Evolutionary conservation across 1,140 invertebrate species (phyloP), one percentile per base, ranked within the genome.

Genomic region (Halesus radiatus): DNA sequence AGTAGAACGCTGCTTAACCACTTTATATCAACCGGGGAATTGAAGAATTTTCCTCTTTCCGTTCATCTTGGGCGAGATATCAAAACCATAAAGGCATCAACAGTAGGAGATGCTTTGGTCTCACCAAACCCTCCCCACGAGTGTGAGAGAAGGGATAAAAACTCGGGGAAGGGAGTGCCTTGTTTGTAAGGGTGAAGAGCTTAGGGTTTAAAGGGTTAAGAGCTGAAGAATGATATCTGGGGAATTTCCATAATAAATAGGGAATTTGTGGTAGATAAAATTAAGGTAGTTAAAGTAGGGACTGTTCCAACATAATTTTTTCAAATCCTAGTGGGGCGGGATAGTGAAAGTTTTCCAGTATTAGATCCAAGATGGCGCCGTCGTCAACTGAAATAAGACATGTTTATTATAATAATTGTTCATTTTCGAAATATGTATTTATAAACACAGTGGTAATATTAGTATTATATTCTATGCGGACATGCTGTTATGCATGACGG

Each of bases 231-330:
- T 1, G 58, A 60, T 20, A 10, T 22, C 13, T 20, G 5, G 20
- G 58, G 22, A 20, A 13, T 45, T 45, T 45, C 37, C 37, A 60
- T 60, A 60, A 20, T 56, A 56, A 18, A n/a, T 13, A 66, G 26
- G 20, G 23, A 22, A 22, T 45, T 6, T 26, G 62, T 45, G 62
- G 1, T 4, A n/a, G 26, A 18, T 66, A 32, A n/a, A n/a, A 7
- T 2, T 18, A 18, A 10, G 15, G 64, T 37, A 58, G 88, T 94
- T 96, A 99, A 79, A 99, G 93, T 23, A 99, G 90, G 3, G 97
- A 98, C 88, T 99, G 97, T 88, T 99, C 98, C 72, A 99, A 91
- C 94, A 99, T 96, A 80, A 99, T 99, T 89, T 95, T 95, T 81
- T 98, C 97, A 87, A 96, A 99, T 37, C 98, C 98, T 56, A 92